A percentile compares a stretch with the other conserved stretches of the same genome.
phyloP scores from a whole-genome alignment of 1,140 invertebrate genomes.

The Bicyclus anynana region DNA sequence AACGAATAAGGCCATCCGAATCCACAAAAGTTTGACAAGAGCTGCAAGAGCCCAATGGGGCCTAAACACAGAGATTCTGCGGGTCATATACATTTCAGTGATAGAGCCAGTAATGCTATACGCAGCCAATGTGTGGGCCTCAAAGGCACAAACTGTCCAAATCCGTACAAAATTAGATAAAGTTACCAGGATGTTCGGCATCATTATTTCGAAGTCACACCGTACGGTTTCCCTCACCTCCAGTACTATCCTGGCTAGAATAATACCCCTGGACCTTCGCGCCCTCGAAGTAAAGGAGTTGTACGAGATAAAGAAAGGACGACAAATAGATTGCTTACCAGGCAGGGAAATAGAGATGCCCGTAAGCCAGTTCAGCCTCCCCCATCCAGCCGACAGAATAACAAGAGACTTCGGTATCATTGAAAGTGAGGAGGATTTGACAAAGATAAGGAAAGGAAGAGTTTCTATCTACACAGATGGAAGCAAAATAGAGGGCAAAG shows the following conservation, averaged over 20 bases:
- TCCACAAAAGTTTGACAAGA: not conserved
- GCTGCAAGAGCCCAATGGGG: not conserved
- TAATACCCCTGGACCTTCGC: not conserved
- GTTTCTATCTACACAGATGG: not conserved
- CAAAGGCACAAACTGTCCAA: not conserved
- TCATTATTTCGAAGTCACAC: not conserved
- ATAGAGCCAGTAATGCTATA: not conserved
- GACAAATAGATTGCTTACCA: not conserved
- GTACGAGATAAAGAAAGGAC: not conserved
- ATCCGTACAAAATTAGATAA: not conserved
- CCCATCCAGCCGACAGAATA: not conserved
- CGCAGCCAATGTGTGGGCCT: not conserved
- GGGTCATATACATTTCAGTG: not conserved
- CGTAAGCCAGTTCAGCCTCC: not conserved
- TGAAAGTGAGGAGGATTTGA: not conserved
- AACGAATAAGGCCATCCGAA: not conserved
- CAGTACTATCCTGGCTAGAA: not conserved
- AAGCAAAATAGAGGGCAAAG: not conserved
- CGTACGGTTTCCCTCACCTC: not conserved
- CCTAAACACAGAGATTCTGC: not conserved
- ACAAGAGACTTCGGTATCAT: not conserved
- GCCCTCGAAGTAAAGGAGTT: not conserved
- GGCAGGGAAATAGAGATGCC: not conserved
- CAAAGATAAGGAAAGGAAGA: not conserved
- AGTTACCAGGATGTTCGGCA: not conserved